Evolutionary conservation across 2,113 vertebrate species (phyloP).

Genomic region (Myotis davidii): DNA sequence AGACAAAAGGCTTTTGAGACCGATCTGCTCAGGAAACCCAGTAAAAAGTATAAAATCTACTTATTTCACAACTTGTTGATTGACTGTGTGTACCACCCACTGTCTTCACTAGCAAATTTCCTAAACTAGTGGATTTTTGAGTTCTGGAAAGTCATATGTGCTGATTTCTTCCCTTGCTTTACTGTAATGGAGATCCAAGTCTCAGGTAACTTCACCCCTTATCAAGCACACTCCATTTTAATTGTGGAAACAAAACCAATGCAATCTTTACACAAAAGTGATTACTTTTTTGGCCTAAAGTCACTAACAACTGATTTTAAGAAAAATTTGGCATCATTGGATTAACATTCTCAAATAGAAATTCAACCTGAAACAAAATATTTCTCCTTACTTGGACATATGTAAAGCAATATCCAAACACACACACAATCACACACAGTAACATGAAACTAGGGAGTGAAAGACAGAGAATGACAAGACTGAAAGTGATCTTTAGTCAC

Average conservation of each 20-base stretch:
- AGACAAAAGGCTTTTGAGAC: not conserved
- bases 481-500: not conserved
- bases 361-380: not conserved
- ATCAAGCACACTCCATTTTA: not conserved
- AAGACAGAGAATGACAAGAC: not conserved
- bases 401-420: not conserved
- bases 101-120: not conserved
- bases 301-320: not conserved
- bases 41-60: not conserved
- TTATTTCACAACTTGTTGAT: not conserved
- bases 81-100: not conserved
- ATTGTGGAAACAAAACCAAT: not conserved
- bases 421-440: not conserved
- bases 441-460: not conserved
- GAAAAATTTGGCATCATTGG: not conserved
- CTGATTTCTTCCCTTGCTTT: not conserved
- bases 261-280: not conserved
- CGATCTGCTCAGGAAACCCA: not conserved
- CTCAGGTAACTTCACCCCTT: not conserved
- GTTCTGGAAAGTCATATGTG: not conserved
- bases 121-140: not conserved
- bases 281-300: not conserved
- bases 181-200: not conserved
- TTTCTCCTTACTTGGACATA: not conserved
- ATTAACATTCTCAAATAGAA: not conserved